A percentile compares a stretch with the other conserved stretches of the same genome.
Conservation (phyloP, 2,888 invertebrate species). For the Philaethria dido region DNA sequence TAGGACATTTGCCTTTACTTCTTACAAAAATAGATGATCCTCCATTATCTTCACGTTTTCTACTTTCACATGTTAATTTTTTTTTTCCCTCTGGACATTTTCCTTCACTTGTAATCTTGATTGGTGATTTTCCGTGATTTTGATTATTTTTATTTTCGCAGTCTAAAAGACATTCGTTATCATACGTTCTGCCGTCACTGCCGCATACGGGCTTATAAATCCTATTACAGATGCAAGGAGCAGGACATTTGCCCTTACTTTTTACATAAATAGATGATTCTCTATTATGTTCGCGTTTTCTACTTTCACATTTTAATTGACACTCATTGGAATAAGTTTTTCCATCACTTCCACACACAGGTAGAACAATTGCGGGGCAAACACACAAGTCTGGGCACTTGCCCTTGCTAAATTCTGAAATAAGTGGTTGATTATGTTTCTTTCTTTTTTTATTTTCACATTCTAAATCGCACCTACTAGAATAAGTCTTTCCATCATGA, state of each 20-base stretch:
- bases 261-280: slow-evolving; percentile 31
- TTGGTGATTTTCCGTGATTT: not conserved
- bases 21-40: slow-evolving; percentile 31
- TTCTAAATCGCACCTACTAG: slow-evolving; percentile 35
- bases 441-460: slow-evolving; percentile 39
- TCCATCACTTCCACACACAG: slow-evolving; percentile 50
- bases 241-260: slow-evolving; percentile 47
- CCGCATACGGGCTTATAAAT: slow-evolving; percentile 44
- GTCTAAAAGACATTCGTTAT: slow-evolving; percentile 39
- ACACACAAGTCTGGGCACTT: slow-evolving; percentile 32
- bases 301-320: slow-evolving; percentile 43
- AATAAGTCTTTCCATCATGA: slow-evolving; percentile 45
- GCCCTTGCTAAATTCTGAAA: slow-evolving; percentile 28
- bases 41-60: slow-evolving; percentile 30
- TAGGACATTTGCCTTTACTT: slow-evolving; percentile 47
- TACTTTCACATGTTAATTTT: slow-evolving; percentile 46
- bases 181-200: slow-evolving; percentile 43
- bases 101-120: slow-evolving; percentile 24
- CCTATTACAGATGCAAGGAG: slow-evolving; percentile 44
- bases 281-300: slow-evolving; percentile 30
- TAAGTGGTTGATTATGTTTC: slow-evolving; percentile 27
- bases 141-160: slow-evolving; percentile 46
- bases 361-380: slow-evolving; percentile 34
- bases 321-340: slow-evolving; percentile 78
- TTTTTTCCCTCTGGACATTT: too few species aligned